Percentiles rank a stretch among this genome's conserved stretches.
phyloP scores from a whole-genome alignment of 2,113 vertebrate genomes.

The Girardinichthys multiradiatus region DNA sequence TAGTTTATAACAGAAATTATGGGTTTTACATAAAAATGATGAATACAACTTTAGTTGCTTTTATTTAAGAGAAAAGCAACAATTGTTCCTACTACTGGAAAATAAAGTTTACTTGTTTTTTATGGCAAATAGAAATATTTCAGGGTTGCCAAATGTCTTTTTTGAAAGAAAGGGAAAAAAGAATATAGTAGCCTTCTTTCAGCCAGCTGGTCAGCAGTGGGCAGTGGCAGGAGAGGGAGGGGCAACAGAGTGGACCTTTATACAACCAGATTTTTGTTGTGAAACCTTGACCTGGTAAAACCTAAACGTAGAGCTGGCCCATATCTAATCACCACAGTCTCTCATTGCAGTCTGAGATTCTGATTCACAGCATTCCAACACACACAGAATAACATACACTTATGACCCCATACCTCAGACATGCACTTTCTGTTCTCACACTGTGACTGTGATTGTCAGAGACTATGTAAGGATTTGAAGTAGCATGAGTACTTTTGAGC shows the following conservation, averaged over 20 bases:
- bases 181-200: too few relatives aligned
- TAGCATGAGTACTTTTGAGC: background rate
- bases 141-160: too few relatives aligned
- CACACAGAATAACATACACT: conserved; percentile 39
- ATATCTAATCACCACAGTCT: conserved; percentile 7
- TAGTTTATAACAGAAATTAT: too few relatives aligned
- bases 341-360: conserved; percentile 28
- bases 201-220: too few relatives aligned
- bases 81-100: too few relatives aligned
- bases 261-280: background rate
- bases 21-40: too few relatives aligned
- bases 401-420: conserved; percentile 26
- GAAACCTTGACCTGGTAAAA: background rate
- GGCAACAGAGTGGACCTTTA: background rate
- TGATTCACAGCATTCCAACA: conserved; percentile 40
- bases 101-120: too few relatives aligned
- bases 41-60: too few relatives aligned
- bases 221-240: too few relatives aligned
- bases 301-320: background rate
- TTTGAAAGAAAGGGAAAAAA: too few relatives aligned
- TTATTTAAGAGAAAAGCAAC: too few relatives aligned
- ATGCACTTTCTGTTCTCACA: conserved; percentile 44
- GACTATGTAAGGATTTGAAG: background rate
- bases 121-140: too few relatives aligned
- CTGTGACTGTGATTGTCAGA: conserved; percentile 35